phyloP scores from a whole-genome alignment of 1,140 invertebrate genomes.

The Stenopsyche tienmushanensis region DNA sequence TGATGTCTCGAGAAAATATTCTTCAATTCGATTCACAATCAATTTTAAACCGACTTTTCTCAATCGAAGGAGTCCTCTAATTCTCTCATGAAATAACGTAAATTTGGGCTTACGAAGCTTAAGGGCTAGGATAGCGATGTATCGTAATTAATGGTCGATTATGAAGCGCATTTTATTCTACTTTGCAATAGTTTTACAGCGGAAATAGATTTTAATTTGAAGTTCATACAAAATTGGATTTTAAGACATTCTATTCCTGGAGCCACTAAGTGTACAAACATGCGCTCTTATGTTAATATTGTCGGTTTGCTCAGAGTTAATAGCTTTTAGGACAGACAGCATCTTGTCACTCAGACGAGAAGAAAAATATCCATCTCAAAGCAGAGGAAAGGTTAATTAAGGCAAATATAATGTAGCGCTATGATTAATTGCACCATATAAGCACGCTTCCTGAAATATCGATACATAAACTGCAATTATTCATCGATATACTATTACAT shows the following conservation, averaged over 20 bases:
- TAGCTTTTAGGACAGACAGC: constrained; percentile 27
- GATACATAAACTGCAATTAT: neutral
- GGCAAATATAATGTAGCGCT: constrained; percentile 20
- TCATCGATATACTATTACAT: neutral
- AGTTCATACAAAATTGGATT: neutral
- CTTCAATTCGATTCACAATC: no score
- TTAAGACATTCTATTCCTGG: neutral
- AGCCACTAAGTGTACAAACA: neutral
- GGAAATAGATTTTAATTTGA: no score
- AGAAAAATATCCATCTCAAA: constrained; percentile 6
- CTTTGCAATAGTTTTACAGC: no score
- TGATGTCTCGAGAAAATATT: no score
- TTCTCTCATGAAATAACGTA: no score
- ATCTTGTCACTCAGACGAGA: constrained; percentile 8
- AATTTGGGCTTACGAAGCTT: no score
- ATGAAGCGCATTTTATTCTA: no score
- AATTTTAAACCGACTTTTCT: no score
- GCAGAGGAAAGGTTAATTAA: constrained; percentile 30
- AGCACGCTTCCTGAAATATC: neutral
- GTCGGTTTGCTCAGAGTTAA: constrained; percentile 17
- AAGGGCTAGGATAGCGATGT: no score
- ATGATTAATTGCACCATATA: constrained; percentile 17
- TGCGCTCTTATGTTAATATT: neutral
- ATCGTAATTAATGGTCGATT: no score
- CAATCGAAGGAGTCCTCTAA: no score